phyloP scores from a whole-genome alignment of 2,113 vertebrate species.

The Nymphicus hollandicus region DNA sequence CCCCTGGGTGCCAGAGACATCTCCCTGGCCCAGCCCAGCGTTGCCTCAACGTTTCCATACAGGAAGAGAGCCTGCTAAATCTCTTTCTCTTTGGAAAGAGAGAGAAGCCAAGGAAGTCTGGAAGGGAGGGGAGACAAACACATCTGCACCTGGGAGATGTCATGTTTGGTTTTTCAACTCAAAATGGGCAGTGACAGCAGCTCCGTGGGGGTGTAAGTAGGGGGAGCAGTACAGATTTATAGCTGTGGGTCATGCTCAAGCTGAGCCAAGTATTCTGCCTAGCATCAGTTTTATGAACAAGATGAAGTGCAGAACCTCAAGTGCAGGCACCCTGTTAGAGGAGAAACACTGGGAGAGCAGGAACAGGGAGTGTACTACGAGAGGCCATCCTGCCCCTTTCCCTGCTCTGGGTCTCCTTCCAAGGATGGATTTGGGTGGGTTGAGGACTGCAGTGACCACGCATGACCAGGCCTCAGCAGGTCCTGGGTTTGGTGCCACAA shows the following conservation, averaged over 20 bases:
- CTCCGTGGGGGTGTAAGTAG: neutral
- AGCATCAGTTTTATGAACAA: slow-evolving; percentile 39
- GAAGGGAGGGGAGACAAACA: neutral
- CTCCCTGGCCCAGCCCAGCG: neutral
- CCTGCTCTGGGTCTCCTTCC: neutral
- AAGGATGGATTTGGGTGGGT: neutral
- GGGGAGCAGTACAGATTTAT: slow-evolving; percentile 49
- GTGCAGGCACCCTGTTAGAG: neutral
- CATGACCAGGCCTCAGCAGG: neutral
- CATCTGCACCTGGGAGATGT: slow-evolving; percentile 61
- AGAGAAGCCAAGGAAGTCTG: neutral
- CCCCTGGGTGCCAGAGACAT: neutral
- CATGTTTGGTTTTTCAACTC: slow-evolving; percentile 46
- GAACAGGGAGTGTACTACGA: neutral
- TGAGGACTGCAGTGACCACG: neutral
- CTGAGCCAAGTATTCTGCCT: slow-evolving; percentile 55
- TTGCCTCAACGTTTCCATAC: neutral
- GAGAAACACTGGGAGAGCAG: neutral
- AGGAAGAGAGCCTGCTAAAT: neutral
- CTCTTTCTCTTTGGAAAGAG: neutral
- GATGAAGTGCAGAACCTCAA: slow-evolving; percentile 54
- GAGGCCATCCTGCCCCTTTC: neutral
- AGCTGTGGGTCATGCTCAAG: slow-evolving; percentile 3
- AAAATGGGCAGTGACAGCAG: slow-evolving; percentile 53
- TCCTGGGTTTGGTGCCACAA: neutral